Evolutionary conservation across 2,888 invertebrate genomes (phyloP), one percentile per base, ranked within the genome.

Genomic region (Graphium colonna): DNA sequence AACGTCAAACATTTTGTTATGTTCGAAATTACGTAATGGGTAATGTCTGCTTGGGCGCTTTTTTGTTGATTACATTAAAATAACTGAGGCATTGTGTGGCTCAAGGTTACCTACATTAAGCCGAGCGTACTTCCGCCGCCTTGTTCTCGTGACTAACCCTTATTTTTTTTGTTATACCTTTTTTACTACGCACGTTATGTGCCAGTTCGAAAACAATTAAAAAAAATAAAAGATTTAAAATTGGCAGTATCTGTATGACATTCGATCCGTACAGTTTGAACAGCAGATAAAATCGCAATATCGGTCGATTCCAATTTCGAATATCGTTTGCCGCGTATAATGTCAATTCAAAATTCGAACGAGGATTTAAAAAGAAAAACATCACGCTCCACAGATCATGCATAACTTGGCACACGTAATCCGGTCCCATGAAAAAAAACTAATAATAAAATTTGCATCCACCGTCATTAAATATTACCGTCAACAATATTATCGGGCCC

Each of bases 31-130:
- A 59, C 55, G 68, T 72, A 77, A 78, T 63, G 73, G 70, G 63
- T 71, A 70, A 61, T 57, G 62, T 60, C 57, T 64, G 62, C 60
- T 66, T 69, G 69, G 61, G 13, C 2, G 65, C 4, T 33, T 66
- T 61, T 79, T 77, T 73, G 70, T 76, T 67, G 66, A 71, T 72
- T 67, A 70, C 71, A 73, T 73, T 74, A 74, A 75, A 74, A 71
- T 73, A 77, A 77, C 67, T 60, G 64, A 62, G 51, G 75, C 75
- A 81, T 82, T 79, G 81, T 83, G 67, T 65, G 60, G 52, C 63
- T 40, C 84, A 87, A 87, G 88, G 88, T 80, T 78, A 85, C 80
- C 79, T 77, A 78, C 77, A 79, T 82, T 75, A 79, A 79, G 77
- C 74, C 75, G 65, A 71, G 71, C 76, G 72, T 67, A 71, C 77